These are phyloP conservation scores for Berghia stephanieae DNA, from an alignment of 1,140 invertebrate species.

Conservation along the genomic window DNA sequence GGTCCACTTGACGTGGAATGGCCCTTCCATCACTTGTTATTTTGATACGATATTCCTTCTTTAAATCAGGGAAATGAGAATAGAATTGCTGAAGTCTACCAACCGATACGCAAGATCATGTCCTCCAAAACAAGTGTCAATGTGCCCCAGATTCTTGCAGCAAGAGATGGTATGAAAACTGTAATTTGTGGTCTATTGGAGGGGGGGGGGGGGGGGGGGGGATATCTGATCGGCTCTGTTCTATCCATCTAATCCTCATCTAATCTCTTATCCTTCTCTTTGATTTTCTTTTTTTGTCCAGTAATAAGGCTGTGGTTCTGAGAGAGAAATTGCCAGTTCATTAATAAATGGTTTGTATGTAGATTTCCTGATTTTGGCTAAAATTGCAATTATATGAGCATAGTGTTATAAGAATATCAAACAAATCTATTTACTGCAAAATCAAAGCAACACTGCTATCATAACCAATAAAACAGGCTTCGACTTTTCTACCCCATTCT, in stretches of 20 bases:
- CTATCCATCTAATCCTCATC: not conserved
- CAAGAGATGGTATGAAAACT: slow-evolving; percentile 72
- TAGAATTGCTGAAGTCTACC: slow-evolving; percentile 77
- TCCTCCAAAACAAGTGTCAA: slow-evolving; percentile 73
- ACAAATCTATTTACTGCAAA: too few relatives aligned
- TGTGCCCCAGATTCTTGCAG: slow-evolving; percentile 80
- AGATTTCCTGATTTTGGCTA: too few relatives aligned
- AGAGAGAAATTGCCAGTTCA: not conserved
- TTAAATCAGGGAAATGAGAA: slow-evolving; percentile 74
- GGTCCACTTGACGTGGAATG: too few relatives aligned
- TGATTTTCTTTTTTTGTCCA: not conserved
- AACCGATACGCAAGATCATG: slow-evolving; percentile 75
- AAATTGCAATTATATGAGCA: too few relatives aligned
- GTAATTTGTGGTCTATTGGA: slow-evolving; percentile 1
- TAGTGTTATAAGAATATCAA: too few relatives aligned
- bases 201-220: not conserved
- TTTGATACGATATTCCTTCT: not conserved
- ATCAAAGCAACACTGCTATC: too few relatives aligned
- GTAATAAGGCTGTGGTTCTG: not conserved
- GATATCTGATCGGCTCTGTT: not conserved
- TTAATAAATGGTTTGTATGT: too few relatives aligned
- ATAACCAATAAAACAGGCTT: too few relatives aligned
- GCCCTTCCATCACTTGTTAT: not conserved
- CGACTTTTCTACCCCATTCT: too few relatives aligned
- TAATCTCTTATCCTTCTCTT: not conserved